Evolutionary conservation across 2,888 invertebrate genomes (phyloP).

Genomic region (Meta bourneti): DNA sequence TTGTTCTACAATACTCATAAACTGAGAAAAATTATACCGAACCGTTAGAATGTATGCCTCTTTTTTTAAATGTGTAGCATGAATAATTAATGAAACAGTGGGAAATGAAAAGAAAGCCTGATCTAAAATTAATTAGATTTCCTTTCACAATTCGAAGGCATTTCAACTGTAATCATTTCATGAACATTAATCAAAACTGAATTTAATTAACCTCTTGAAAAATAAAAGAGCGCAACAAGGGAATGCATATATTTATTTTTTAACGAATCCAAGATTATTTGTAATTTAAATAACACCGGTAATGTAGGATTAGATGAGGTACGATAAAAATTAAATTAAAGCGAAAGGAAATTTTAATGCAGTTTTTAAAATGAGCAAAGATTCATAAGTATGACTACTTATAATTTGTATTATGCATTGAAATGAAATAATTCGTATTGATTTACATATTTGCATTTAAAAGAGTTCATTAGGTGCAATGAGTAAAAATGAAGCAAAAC

Average conservation of each 20-base stretch:
- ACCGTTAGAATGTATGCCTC: neutral
- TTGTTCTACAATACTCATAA: too few relatives aligned
- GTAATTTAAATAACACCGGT: neutral
- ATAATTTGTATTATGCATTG: too few relatives aligned
- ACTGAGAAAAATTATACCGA: too few relatives aligned
- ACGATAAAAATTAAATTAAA: neutral
- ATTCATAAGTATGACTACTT: too few relatives aligned
- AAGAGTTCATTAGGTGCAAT: too few relatives aligned
- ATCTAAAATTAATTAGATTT: constrained; percentile 1
- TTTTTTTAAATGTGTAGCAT: neutral
- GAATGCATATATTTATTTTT: neutral
- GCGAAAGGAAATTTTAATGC: neutral
- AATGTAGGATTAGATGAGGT: neutral
- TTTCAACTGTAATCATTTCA: neutral
- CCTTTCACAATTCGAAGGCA: neutral
- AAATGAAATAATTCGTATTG: too few relatives aligned
- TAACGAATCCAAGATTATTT: neutral
- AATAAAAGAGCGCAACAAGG: neutral
- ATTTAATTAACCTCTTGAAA: neutral
- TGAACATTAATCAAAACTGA: neutral
- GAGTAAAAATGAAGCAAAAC: too few relatives aligned
- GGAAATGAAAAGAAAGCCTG: neutral
- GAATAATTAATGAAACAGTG: neutral
- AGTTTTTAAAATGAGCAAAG: too few relatives aligned
- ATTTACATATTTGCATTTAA: too few relatives aligned